phyloP scores from a whole-genome alignment of 2,797 vertebrate species.

The Tokudaia tokunoshimensis region DNA sequence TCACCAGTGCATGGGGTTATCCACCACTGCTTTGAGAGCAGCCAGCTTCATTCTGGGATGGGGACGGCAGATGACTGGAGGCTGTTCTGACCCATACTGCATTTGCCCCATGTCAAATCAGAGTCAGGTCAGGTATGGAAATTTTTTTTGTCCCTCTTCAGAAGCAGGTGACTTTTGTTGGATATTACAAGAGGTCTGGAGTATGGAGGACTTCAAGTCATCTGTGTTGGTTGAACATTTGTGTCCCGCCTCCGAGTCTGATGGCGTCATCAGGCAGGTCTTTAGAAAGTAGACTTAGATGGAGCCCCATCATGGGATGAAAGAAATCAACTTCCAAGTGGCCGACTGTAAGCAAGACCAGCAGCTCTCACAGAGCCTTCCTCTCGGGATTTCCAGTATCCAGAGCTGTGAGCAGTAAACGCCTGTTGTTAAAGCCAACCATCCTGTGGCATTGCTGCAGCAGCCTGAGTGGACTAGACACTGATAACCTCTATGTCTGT shows the following conservation, averaged over 20 bases:
- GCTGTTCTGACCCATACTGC: neutral
- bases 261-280: neutral
- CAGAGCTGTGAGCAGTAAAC: neutral
- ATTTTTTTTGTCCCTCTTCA: neutral
- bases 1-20: neutral
- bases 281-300: neutral
- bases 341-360: neutral
- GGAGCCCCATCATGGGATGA: too few relatives aligned
- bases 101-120: neutral
- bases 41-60: neutral
- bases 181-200: neutral
- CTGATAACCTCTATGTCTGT: too few relatives aligned
- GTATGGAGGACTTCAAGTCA: neutral
- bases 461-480: neutral
- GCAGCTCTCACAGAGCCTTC: neutral
- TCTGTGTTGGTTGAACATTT: neutral
- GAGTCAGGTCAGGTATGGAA: neutral
- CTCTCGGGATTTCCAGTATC: neutral
- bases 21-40: too few relatives aligned
- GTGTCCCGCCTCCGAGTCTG: neutral
- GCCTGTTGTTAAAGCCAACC: neutral
- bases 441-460: too few relatives aligned
- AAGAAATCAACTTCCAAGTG: too few relatives aligned
- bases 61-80: neutral
- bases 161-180: neutral